Conservation (phyloP, 2,113 vertebrate genomes). For the Protobothrops flavoviridis region DNA sequence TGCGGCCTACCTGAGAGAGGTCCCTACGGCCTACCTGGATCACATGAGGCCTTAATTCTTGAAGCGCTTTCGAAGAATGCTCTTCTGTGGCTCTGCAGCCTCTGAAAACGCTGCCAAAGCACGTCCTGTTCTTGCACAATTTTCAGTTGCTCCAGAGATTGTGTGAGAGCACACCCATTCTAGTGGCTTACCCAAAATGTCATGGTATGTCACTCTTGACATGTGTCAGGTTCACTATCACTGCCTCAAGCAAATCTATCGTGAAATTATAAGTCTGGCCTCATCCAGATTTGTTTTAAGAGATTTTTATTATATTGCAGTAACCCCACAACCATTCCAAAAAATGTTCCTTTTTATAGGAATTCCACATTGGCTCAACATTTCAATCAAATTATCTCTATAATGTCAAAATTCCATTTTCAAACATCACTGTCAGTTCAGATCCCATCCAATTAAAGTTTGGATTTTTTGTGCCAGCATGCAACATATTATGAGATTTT, state of each 20-base stretch:
- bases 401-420: not conserved
- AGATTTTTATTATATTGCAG: not conserved
- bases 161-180: not conserved
- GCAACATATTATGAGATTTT: not conserved
- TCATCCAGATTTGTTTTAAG: not conserved
- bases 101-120: not conserved
- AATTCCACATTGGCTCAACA: not conserved
- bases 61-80: not conserved
- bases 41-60: not conserved
- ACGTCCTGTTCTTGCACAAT: not conserved
- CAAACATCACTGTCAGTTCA: not conserved
- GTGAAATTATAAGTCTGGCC: not conserved
- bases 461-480: not conserved
- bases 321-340: not conserved
- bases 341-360: not conserved
- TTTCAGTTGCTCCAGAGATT: not conserved
- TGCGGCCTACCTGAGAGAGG: not conserved
- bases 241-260: not conserved
- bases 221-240: not conserved
- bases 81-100: not conserved
- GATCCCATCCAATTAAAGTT: not conserved
- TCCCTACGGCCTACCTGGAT: not conserved
- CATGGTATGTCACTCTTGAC: not conserved
- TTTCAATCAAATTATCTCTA: not conserved
- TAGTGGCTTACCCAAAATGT: not conserved